Evolutionary conservation across 2,888 invertebrate genomes (phyloP).

Genomic region (Sicus ferrugineus): DNA sequence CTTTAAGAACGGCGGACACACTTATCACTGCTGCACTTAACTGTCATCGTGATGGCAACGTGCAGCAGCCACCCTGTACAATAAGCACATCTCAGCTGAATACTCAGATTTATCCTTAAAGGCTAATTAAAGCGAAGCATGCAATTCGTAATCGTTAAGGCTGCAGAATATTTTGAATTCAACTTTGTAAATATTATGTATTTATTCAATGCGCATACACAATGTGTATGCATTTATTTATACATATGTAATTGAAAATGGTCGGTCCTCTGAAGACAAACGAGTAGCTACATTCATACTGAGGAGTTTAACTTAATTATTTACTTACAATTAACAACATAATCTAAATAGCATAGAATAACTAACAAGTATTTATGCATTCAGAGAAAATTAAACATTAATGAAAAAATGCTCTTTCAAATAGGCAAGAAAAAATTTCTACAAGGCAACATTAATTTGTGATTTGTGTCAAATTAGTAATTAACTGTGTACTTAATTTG

Average conservation of each 20-base stretch:
- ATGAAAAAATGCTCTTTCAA: neutral
- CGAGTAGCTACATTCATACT: neutral
- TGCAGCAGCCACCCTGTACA: conserved; percentile 18
- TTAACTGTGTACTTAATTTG: too few species aligned
- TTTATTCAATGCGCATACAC: conserved; percentile 28
- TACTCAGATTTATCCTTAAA: conserved; percentile 11
- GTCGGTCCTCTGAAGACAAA: neutral
- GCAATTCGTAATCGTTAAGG: conserved; percentile 29
- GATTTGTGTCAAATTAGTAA: too few species aligned
- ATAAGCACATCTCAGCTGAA: conserved; percentile 12
- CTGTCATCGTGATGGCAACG: neutral
- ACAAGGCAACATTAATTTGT: too few species aligned
- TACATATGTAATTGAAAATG: neutral
- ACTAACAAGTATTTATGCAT: neutral
- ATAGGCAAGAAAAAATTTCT: neutral
- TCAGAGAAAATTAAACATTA: neutral
- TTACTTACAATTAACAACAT: conserved; percentile 4
- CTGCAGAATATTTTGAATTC: conserved; percentile 24
- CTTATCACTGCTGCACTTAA: conserved; percentile 64
- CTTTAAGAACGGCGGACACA: conserved; percentile 54
- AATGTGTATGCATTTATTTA: neutral
- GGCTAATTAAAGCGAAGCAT: conserved; percentile 9
- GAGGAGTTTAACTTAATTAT: conserved; percentile 14
- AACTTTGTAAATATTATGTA: conserved; percentile 31
- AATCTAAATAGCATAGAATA: neutral